Base-by-base conservation (phyloP, 2,888 invertebrate genomes). In the Nomada hirtipes region DNA sequence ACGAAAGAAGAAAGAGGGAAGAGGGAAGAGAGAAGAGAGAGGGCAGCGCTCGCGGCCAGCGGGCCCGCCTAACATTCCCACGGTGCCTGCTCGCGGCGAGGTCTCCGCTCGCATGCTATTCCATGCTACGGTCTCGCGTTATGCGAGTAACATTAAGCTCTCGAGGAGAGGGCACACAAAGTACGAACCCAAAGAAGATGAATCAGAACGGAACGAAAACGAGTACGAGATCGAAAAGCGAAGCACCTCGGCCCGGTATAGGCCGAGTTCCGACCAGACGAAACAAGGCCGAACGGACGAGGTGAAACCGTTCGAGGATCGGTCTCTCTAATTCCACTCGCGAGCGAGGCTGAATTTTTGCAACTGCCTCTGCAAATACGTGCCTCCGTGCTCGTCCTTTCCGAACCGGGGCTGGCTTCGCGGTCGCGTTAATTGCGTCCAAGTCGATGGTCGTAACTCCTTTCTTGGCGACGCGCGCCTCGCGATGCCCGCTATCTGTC, bases 1-100 rank as follows among this genome's bases (percentile, higher is more conserved):
- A 42, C 67, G 50, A 55, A 44, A 15, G 50, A 23, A 47, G 76
- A n/a, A 52, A 69, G 50, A 23, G 47, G 76, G 23, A 52, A 69
- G 60, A 55, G 53, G 20, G 42, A 20, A 44, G 47, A 64, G 63
- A 47, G 2, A n/a, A 15, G 47, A 69, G 67, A 64, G 64, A 52
- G 76, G 72, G 79, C 76, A 72, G 52, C n/a, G 76, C 52, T 76
- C 53, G 75, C 86, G 84, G 84, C 90, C 85, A 89, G 88, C 85
- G 91, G 92, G 92, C 91, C 92, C 92, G 92, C 92, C 92, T 92
- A 91, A 92, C 91, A 91, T 93, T 93, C 93, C 92, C 93, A 93
- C 93, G 93, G 93, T 93, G 91, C 91, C 92, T 90, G 93, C 92
- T 92, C 91, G 93, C 92, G 92, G 93, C 92, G 90, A 92, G 92